Evolutionary conservation across 2,113 vertebrate genomes (phyloP), one percentile per base, ranked within the genome.

Genomic region (Pangasianodon gigas): DNA sequence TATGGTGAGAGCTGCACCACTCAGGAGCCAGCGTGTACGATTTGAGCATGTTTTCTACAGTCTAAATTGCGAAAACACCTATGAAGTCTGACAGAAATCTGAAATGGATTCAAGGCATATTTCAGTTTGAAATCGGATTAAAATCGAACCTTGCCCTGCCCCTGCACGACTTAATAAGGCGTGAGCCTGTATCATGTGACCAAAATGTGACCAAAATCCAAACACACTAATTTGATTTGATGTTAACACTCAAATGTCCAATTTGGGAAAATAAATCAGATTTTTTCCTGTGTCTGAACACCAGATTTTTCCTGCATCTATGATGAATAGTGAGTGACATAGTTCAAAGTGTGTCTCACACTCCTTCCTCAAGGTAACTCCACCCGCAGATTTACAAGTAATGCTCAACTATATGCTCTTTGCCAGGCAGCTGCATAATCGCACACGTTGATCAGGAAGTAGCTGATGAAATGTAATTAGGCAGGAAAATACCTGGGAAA

Each of bases 381-480:
- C 46, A 67, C 62, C 44, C 75, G 29, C 75, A 48, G 46, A 79
- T 48, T 77, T 26, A 4, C 3, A 48, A 24, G 8, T 11, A 77
- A 77, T 19, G 37, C 77, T 77, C 52, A 62, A 29, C 54, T 60
- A 80, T 21, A 32, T 75, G 37, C 56, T 37, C 14, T 79, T 19
- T 74, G 65, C 60, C 51, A 48, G 19, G 29, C 69, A 77, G 41
- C 52, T 77, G 48, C 52, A 60, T 24, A 56, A 85, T 71, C 69
- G 10, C 37, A 29, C 48, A 29, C 46, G 10, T 2, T 58, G 26
- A 75, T 74, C 88, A 75, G 67, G 29, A 85, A 89, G 54, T 85
- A 26, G 11, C 37, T 79, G 21, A 41, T 52, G 32, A 85, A 52
- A 65, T 74, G 65, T 21, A 89, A 84, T 89, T 84, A 84, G 16